phyloP scores from a whole-genome alignment of 2,113 vertebrate genomes.

The Taurulus bubalis region DNA sequence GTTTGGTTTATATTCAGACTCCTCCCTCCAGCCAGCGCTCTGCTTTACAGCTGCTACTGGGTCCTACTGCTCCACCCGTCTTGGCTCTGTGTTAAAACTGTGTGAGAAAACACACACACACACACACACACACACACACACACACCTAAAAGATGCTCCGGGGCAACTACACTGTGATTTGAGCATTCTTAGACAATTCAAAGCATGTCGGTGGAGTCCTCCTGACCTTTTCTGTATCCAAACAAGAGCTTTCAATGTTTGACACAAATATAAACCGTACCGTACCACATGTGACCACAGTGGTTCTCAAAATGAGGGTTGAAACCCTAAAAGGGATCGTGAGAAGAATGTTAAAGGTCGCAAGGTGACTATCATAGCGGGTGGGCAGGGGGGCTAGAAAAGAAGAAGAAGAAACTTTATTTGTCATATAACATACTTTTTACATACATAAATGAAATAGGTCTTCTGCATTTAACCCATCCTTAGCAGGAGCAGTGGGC shows the following conservation, averaged over 20 bases:
- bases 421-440: too few species aligned
- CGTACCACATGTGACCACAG: too few species aligned
- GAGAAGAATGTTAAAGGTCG: neutral
- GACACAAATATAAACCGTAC: neutral
- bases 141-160: neutral
- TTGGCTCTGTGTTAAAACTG: neutral
- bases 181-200: neutral
- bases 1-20: constrained; percentile 65
- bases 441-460: too few species aligned
- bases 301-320: neutral
- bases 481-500: too few species aligned
- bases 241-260: neutral
- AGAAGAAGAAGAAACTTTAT: too few species aligned
- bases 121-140: neutral
- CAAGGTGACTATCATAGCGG: neutral
- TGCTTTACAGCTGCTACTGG: constrained; percentile 58
- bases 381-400: too few species aligned
- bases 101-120: neutral
- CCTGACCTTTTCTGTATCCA: neutral
- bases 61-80: constrained; percentile 73
- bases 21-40: constrained; percentile 58
- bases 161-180: neutral
- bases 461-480: too few species aligned
- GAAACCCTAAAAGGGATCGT: neutral
- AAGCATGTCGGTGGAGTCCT: neutral